These are phyloP conservation scores for Pollachius pollachius DNA, from an alignment of 2,113 vertebrate species.

Conservation along the genomic window DNA sequence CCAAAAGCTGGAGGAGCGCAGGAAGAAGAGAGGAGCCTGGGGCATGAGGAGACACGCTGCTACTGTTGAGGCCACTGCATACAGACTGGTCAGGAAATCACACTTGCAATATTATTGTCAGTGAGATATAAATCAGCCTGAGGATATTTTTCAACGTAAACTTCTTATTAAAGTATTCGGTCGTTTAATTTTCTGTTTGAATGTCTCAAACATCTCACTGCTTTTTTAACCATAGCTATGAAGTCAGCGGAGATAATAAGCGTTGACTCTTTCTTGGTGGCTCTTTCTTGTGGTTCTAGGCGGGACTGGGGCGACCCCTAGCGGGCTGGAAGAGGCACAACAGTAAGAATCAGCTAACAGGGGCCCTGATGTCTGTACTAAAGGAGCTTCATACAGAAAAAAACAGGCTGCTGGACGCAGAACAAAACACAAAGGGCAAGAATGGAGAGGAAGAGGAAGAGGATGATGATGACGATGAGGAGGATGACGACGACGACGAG, in stretches of 20 bases:
- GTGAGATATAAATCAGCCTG: not conserved
- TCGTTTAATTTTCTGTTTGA: no score
- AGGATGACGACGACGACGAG: conserved; percentile 32
- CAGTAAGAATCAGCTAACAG: conserved; percentile 27
- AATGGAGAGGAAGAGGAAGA: conserved; percentile 32
- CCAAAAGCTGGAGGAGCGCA: conserved; percentile 1
- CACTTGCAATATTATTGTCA: not conserved
- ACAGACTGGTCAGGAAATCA: conserved; percentile 50
- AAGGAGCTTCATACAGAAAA: conserved; percentile 59
- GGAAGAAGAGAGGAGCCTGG: conserved; percentile 36
- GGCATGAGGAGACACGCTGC: conserved; percentile 42
- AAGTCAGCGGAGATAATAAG: no score
- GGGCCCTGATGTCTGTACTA: conserved; percentile 45
- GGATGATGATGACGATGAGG: conserved; percentile 41
- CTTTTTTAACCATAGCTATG: no score
- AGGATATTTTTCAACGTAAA: not conserved
- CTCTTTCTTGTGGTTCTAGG: conserved; percentile 28
- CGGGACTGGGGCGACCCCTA: conserved; percentile 45
- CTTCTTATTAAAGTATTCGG: no score
- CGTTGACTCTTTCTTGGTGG: not conserved
- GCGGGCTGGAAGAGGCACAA: conserved; percentile 50
- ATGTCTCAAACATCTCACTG: no score
- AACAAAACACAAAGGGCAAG: conserved; percentile 21
- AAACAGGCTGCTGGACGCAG: conserved; percentile 52
- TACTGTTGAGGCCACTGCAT: conserved; percentile 49